Base-by-base conservation (phyloP, 2,888 invertebrate species). In the Thera britannica region DNA sequence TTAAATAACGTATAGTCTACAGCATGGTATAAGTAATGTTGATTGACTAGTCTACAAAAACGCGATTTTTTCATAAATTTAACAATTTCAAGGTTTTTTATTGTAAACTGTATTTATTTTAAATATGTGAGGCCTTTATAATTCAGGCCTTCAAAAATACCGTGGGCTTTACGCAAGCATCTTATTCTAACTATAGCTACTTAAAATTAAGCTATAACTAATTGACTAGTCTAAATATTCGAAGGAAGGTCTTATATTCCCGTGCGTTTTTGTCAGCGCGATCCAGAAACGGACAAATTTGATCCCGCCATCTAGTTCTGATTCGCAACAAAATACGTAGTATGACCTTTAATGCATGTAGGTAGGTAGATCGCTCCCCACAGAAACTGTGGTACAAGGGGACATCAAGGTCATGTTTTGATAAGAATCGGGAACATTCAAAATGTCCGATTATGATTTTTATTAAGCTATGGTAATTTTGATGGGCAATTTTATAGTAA, bases 231-330 rank as follows among this genome's bases (percentile, higher is more conserved):
- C n/a, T 5, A 41, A 52, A 41, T 3, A 11, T 5, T 51, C 36
- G 41, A 5, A 11, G 2, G 9, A 52, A 11, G 6, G 52, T 52
- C 41, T 3, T 59, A 5, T n/a, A 2, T 34, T 5, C 23, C 52
- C 52, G 41, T 23, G 38, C 11, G 52, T 52, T 60, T 60, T 52
- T 52, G 60, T 60, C 52, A 52, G 51, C 60, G 60, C 60, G 60
- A 60, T 60, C 41, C 60, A 60, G 52, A 6, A 52, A 6, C 11
- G 11, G 2, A 2, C 41, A 23, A 5, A 34, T 52, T 60, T 60
- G 36, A 12, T 41, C 60, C 60, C 23, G 60, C 60, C 52, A 52
- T 60, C 52, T 60, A 60, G 60, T 60, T 52, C 51, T 60, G 8
- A 46, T 9, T 46, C 44, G 9, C 9, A 7, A 46, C 8, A 9